Evolutionary conservation across 2,113 vertebrate genomes (phyloP).

Genomic region (Gopherus evgoodei): DNA sequence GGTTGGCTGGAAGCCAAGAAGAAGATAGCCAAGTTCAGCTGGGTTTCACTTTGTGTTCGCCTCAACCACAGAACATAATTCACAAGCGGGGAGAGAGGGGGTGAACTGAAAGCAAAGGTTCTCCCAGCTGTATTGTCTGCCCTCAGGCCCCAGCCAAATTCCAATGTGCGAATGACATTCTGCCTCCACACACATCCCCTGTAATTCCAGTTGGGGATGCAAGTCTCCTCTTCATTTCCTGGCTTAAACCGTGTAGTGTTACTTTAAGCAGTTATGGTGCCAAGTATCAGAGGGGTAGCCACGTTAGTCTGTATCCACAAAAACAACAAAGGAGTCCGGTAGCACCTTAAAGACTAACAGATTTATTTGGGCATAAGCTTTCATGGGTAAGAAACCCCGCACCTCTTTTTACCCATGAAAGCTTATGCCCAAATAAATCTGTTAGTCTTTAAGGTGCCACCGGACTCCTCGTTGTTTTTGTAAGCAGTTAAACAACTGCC

Average conservation of each 20-base stretch:
- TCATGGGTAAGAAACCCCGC: no score
- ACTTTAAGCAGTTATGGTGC: rapidly evolving
- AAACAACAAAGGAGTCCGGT: no score
- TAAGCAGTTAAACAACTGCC: not conserved
- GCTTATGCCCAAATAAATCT: no score
- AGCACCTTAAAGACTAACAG: no score
- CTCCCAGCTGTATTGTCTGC: not conserved
- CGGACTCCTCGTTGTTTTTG: no score
- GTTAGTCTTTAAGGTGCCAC: no score
- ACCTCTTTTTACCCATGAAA: no score
- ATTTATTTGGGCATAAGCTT: no score
- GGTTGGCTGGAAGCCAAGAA: slow-evolving; percentile 11
- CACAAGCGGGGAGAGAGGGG: not conserved
- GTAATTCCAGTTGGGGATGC: rapidly evolving
- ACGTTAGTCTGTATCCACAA: no score
- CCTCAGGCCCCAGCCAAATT: not conserved
- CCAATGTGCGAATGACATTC: not conserved
- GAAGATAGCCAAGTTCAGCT: not conserved
- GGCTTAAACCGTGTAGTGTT: not conserved
- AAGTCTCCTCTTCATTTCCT: rapidly evolving
- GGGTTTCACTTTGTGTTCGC: slow-evolving; percentile 5
- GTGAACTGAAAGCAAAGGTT: not conserved
- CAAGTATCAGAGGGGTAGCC: no score
- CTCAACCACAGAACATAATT: slow-evolving; percentile 2
- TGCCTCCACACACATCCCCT: rapidly evolving